Evolutionary conservation across 2,888 invertebrate genomes (phyloP), one percentile per base, ranked within the genome.

Genomic region (Invenusta paracnida): DNA sequence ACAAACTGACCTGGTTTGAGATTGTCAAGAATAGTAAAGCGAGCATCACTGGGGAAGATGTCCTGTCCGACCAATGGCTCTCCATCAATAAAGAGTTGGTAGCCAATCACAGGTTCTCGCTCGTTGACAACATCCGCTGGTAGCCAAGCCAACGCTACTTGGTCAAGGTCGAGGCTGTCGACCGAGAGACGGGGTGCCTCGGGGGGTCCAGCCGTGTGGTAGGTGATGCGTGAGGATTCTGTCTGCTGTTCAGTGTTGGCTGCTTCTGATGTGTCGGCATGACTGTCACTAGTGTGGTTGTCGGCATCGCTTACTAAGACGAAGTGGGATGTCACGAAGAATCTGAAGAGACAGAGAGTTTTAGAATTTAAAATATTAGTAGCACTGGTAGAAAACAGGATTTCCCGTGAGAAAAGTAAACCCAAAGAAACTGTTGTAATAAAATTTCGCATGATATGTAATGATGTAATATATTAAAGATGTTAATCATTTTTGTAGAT

Each of bases 321-420:
- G 87, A 90, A 91, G 88, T 90, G 91, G 29, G 91, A 90, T 66
- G 91, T 90, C 84, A 91, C 91, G 87, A 89, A 90, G 17, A 91
- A 88, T 79, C 91, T 90, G 88, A 28, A 88, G 48, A 48, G 17
- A 48, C 5, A 48, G 48, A 48, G 48, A 48, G 48, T n/a, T n/a
- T n/a, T n/a, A 86, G 28, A 25, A 67, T 0, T 25, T 2, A 28
- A 1, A 0, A n/a, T n/a, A n/a, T n/a, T n/a, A n/a, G n/a, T n/a
- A n/a, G n/a, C n/a, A n/a, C n/a, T n/a, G n/a, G n/a, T n/a, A n/a
- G n/a, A n/a, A n/a, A n/a, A n/a, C n/a, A n/a, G n/a, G n/a, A n/a
- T n/a, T n/a, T n/a, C n/a, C n/a, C n/a, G n/a, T n/a, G n/a, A n/a
- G n/a, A n/a, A n/a, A n/a, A n/a, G n/a, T n/a, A n/a, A n/a, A n/a